phyloP scores from a whole-genome alignment of 2,113 vertebrate species.

The Plestiodon gilberti region DNA sequence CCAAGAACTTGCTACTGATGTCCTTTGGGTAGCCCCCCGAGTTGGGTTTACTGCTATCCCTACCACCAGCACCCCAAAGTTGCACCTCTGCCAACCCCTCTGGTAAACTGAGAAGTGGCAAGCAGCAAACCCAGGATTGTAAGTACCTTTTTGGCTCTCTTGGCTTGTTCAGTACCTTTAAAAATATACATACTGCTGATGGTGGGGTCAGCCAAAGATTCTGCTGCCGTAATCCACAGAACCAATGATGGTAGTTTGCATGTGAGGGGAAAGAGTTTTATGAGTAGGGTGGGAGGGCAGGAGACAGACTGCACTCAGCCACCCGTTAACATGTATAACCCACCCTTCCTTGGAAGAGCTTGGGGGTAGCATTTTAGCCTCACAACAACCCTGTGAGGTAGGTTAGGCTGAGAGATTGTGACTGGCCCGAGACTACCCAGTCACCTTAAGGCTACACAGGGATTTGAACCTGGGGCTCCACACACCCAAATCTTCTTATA shows the following conservation, averaged over 20 bases:
- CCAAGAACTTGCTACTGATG: conserved; percentile 23
- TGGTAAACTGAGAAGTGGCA: conserved; percentile 26
- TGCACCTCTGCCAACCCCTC: conserved; percentile 40
- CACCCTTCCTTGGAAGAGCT: background rate
- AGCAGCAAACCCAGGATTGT: background rate
- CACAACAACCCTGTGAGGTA: conserved; percentile 9
- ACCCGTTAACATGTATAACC: background rate
- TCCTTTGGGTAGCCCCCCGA: too few relatives aligned
- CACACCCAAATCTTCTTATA: background rate
- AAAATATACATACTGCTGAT: background rate
- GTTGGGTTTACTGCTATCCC: background rate
- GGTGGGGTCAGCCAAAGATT: background rate
- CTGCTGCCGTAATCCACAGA: background rate
- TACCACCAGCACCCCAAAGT: conserved; percentile 31
- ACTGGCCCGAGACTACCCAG: background rate
- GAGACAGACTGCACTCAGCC: background rate
- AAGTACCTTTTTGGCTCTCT: background rate
- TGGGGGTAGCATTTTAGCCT: background rate
- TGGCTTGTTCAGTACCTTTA: background rate
- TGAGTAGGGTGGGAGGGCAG: background rate
- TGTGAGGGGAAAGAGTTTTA: background rate
- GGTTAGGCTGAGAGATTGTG: conserved; percentile 7
- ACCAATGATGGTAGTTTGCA: background rate
- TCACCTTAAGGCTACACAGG: conserved; percentile 16
- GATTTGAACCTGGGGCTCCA: background rate